phyloP scores from a whole-genome alignment of 1,140 invertebrate species.

The Chironomus striatipennis region DNA sequence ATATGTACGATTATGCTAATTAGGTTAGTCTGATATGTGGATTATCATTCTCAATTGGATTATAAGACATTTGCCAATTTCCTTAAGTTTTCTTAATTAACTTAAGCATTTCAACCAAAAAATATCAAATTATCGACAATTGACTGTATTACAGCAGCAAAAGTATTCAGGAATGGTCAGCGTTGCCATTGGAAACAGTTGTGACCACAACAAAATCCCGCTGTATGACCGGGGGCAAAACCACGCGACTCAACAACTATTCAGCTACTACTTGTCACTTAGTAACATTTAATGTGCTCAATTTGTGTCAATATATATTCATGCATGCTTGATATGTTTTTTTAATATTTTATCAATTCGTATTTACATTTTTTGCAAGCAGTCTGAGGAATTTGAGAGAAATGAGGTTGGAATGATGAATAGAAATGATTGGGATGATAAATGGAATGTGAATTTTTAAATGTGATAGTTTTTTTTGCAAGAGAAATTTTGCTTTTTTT shows the following conservation, averaged over 20 bases:
- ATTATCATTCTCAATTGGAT: background rate
- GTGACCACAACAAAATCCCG: background rate
- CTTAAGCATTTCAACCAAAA: background rate
- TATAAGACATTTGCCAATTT: background rate
- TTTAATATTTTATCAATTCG: too few species aligned
- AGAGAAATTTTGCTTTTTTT: too few species aligned
- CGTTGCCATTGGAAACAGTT: background rate
- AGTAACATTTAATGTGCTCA: background rate
- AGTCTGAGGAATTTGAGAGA: too few species aligned
- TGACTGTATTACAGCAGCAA: background rate
- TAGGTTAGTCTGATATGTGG: background rate
- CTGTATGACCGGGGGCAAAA: background rate
- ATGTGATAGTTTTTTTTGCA: too few species aligned
- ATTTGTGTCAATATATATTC: slow-evolving; percentile 3
- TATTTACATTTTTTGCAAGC: too few species aligned
- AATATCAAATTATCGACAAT: background rate
- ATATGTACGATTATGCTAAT: background rate
- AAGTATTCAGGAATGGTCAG: background rate
- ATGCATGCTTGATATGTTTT: background rate
- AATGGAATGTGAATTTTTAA: too few species aligned
- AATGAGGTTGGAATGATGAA: too few species aligned
- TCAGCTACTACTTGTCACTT: background rate
- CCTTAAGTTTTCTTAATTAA: background rate
- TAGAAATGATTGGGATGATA: too few species aligned
- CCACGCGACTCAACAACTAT: background rate